phyloP scores from a whole-genome alignment of 2,888 invertebrate species.

The Argynnis bischoffii region DNA sequence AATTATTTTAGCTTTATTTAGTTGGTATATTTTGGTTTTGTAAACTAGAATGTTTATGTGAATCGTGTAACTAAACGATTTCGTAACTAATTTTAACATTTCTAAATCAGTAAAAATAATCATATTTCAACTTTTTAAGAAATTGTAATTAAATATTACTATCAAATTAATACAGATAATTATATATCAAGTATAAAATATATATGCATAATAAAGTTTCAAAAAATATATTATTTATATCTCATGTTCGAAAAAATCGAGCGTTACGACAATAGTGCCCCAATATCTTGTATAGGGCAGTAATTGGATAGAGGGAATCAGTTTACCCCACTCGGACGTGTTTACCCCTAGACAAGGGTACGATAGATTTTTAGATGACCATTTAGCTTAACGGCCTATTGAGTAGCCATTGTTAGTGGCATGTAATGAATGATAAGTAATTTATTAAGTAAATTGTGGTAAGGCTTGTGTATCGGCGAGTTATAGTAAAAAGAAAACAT shows the following conservation, averaged over 20 bases:
- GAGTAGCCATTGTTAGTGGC: slow-evolving; percentile 21
- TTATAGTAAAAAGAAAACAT: too few species aligned
- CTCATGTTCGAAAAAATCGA: slow-evolving; percentile 25
- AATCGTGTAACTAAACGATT: too few species aligned
- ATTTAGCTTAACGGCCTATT: slow-evolving; percentile 39
- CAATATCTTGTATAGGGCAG: slow-evolving; percentile 54
- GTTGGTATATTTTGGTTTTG: background rate
- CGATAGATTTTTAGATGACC: slow-evolving; percentile 51
- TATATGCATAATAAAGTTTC: too few species aligned
- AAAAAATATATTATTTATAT: background rate
- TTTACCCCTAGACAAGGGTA: slow-evolving; percentile 74
- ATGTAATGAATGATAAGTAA: background rate
- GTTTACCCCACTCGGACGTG: slow-evolving; percentile 78
- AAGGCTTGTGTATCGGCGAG: too few species aligned
- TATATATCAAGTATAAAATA: too few species aligned
- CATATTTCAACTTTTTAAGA: too few species aligned
- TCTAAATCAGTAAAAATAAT: too few species aligned
- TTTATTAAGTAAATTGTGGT: background rate
- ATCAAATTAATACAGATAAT: too few species aligned
- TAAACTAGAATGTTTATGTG: too few species aligned
- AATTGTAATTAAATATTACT: too few species aligned
- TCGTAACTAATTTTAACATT: too few species aligned
- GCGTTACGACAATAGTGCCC: slow-evolving; percentile 49
- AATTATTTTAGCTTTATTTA: background rate
- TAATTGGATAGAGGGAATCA: slow-evolving; percentile 80